Percentiles rank a stretch among this genome's conserved stretches.
Evolutionary conservation across 2,797 vertebrate species (phyloP).

Genomic region (Epinephelus malabaricus): DNA sequence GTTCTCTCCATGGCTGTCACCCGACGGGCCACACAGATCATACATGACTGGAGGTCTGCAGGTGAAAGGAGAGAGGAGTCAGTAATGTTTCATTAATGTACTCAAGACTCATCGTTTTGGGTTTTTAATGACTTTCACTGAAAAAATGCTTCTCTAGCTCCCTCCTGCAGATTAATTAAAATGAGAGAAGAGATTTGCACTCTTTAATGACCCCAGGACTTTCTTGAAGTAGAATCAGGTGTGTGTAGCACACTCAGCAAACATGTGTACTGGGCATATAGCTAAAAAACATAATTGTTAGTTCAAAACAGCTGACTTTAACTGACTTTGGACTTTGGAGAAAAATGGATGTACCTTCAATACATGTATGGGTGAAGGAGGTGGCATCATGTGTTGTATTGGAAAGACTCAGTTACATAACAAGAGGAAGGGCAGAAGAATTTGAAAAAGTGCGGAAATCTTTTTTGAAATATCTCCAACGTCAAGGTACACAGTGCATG

Average conservation of each 20-base stretch:
- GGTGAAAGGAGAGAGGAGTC: conserved; percentile 11
- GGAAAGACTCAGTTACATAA: too few species aligned
- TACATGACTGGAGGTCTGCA: conserved; percentile 97
- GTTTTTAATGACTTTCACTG: not conserved
- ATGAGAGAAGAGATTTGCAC: not conserved
- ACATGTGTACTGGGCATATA: too few species aligned
- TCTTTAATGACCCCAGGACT: not conserved
- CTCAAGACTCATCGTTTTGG: not conserved
- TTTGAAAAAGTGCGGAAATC: too few species aligned
- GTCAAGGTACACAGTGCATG: too few species aligned
- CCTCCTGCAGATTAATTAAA: not conserved
- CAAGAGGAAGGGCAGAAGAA: too few species aligned
- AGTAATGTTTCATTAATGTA: not conserved
- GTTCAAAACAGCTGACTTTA: too few species aligned
- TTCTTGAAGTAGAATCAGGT: not conserved
- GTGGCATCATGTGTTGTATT: too few species aligned
- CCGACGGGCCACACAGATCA: conserved; percentile 97
- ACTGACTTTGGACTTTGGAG: too few species aligned
- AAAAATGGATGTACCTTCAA: too few species aligned
- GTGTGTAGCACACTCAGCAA: not conserved
- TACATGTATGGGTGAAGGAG: too few species aligned
- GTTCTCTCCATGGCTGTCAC: conserved; percentile 91
- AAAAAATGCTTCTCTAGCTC: not conserved
- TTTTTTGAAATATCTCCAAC: too few species aligned
- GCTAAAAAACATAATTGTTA: too few species aligned